phyloP scores from a whole-genome alignment of 1,140 invertebrate species.

The Triops cancriformis region DNA sequence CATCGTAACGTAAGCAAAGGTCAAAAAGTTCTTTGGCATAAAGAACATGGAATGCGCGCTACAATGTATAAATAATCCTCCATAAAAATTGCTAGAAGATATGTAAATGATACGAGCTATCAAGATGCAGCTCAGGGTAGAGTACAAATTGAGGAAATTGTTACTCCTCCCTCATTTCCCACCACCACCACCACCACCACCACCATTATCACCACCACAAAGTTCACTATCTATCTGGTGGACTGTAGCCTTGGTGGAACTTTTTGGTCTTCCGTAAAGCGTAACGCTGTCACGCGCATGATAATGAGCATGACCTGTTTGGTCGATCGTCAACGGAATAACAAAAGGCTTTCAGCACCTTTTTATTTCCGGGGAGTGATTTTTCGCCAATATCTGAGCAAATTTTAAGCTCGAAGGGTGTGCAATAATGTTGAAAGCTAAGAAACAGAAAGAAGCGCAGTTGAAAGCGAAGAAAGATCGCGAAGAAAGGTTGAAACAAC shows the following conservation, averaged over 20 bases:
- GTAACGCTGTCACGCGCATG: constrained; percentile 2
- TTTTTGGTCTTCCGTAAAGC: constrained; percentile 6
- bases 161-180: too few species aligned
- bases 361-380: not conserved
- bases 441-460: constrained; percentile 24
- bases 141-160: too few species aligned
- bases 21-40: not conserved
- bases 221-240: too few species aligned
- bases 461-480: constrained; percentile 21
- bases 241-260: not conserved
- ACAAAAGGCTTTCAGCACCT: not conserved
- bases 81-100: too few species aligned
- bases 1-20: not conserved
- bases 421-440: constrained; percentile 20
- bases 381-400: not conserved
- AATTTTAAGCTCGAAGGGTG: not conserved
- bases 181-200: too few species aligned
- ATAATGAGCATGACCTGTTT: constrained; percentile 6
- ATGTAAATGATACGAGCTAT: too few species aligned
- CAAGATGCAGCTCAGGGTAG: too few species aligned
- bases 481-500: constrained; percentile 21
- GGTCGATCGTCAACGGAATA: not conserved
- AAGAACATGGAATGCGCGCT: too few species aligned
- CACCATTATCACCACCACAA: too few species aligned
- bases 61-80: too few species aligned